Percentiles rank a stretch among this genome's conserved stretches.
phyloP scores from a whole-genome alignment of 2,113 vertebrate species.

The Scatophagus argus region DNA sequence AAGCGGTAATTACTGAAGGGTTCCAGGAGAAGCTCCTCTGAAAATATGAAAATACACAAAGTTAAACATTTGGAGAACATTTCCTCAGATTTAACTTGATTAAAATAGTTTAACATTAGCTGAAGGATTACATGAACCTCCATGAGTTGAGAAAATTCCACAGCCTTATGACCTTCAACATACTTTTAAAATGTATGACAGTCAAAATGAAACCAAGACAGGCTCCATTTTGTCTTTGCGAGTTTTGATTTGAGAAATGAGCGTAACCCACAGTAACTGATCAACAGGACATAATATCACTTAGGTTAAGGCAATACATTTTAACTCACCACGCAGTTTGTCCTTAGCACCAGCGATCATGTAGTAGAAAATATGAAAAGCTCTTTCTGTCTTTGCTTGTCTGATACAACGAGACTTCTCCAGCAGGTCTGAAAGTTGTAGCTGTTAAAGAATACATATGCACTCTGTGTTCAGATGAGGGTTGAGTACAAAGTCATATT shows the following conservation, averaged over 20 bases:
- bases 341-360: constrained; percentile 90
- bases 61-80: background rate
- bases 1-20: constrained; percentile 92
- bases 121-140: background rate
- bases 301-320: background rate
- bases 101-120: background rate
- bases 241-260: background rate
- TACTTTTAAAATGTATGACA: no score
- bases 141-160: background rate
- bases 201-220: background rate
- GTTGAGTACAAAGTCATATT: background rate
- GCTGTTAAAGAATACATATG: constrained; percentile 64
- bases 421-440: constrained; percentile 88
- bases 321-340: constrained; percentile 74
- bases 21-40: constrained; percentile 93
- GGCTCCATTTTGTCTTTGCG: background rate
- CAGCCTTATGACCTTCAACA: background rate
- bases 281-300: background rate
- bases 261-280: background rate
- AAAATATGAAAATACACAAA: constrained; percentile 14
- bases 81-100: background rate
- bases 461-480: background rate
- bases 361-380: constrained; percentile 98
- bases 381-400: constrained; percentile 95
- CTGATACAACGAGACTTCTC: constrained; percentile 98